phyloP scores from a whole-genome alignment of 2,113 vertebrate genomes.

The Daphoenositta chrysoptera region DNA sequence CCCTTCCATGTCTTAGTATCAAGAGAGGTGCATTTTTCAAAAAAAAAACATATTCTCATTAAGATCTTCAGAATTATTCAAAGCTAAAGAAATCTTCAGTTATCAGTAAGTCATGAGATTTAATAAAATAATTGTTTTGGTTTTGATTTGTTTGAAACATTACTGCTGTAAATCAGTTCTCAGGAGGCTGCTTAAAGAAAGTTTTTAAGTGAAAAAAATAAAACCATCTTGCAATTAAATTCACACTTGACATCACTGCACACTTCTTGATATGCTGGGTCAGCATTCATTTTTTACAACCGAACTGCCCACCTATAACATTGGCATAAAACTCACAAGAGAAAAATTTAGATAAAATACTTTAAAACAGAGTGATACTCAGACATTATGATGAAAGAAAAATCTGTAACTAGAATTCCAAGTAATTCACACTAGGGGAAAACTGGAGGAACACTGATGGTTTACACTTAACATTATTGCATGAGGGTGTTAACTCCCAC shows the following conservation, averaged over 20 bases:
- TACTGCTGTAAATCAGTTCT: background rate
- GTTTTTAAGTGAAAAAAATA: background rate
- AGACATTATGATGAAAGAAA: background rate
- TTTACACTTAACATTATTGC: background rate
- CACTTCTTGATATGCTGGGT: background rate
- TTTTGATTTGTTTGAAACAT: background rate
- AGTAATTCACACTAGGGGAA: background rate
- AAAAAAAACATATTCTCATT: background rate
- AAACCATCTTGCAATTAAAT: background rate
- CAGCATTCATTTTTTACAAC: background rate
- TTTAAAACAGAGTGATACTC: background rate
- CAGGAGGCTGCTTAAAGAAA: background rate
- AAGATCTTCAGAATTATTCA: background rate
- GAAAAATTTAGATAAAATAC: background rate
- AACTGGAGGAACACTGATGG: background rate
- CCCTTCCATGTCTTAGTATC: background rate
- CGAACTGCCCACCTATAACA: background rate
- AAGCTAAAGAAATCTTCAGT: background rate
- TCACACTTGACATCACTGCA: background rate
- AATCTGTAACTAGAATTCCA: background rate
- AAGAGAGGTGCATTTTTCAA: accelerated
- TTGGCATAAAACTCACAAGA: background rate
- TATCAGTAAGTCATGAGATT: background rate
- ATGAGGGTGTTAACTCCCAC: background rate
- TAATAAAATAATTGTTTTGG: background rate